Evolutionary conservation across 2,888 invertebrate species (phyloP).

Genomic region (Latheticus oryzae): DNA sequence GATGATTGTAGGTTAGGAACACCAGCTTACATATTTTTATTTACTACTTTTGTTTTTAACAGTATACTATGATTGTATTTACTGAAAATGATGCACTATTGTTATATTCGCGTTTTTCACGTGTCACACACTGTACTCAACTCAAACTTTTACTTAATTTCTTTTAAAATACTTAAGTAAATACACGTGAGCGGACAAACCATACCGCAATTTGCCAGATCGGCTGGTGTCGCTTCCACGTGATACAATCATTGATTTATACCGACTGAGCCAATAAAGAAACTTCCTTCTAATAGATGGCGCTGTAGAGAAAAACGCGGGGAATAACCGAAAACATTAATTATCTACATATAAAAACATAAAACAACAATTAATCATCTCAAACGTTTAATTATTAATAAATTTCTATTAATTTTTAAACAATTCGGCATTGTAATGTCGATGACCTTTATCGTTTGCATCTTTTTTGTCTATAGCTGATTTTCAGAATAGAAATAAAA

Average conservation of each 20-base stretch:
- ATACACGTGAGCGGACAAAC: conserved; percentile 31
- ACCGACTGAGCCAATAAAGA: conserved; percentile 31
- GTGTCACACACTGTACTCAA: background rate
- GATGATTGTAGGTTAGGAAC: conserved; percentile 25
- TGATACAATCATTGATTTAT: conserved; percentile 26
- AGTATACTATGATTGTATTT: conserved; percentile 22
- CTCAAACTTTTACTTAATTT: conserved; percentile 16
- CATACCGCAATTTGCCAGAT: conserved; percentile 26
- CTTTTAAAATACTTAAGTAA: conserved; percentile 1
- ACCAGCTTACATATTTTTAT: conserved; percentile 31
- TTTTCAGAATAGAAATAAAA: too few relatives aligned
- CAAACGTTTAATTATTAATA: too few relatives aligned
- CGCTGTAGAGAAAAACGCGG: too few relatives aligned
- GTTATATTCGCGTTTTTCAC: background rate
- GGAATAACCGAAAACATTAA: too few relatives aligned
- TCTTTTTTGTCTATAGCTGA: too few relatives aligned
- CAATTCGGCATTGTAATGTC: too few relatives aligned
- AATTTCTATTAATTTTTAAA: too few relatives aligned
- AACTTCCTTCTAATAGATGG: too few relatives aligned
- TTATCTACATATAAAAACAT: too few relatives aligned
- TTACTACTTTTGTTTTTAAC: conserved; percentile 33
- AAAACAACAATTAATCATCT: too few relatives aligned
- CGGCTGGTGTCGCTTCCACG: conserved; percentile 23
- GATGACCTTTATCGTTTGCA: too few relatives aligned
- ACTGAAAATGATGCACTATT: background rate